Evolutionary conservation across 2,888 invertebrate genomes (phyloP), one percentile per base, ranked within the genome.

Genomic region (Aromia moschata): DNA sequence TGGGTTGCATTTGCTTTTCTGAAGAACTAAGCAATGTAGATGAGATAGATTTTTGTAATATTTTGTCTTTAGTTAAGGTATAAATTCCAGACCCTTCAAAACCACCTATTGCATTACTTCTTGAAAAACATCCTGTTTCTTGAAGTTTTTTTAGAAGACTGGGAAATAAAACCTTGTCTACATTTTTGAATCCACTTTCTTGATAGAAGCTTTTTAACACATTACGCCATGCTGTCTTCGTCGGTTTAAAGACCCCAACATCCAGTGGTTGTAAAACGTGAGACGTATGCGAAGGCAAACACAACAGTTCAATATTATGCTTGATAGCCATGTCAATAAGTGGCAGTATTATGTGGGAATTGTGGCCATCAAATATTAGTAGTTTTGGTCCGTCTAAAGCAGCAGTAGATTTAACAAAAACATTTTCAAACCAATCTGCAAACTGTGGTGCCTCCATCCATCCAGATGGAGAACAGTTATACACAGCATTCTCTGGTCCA

Each of bases 381-480:
- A 64, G 36, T 36, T 62, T 64, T 1, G 36, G 25, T 16, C 58
- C 63, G 5, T 61, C 56, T 36, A 54, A 31, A 1, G 30, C 15
- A 9, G 45, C 16, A 15, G 62, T 66, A 16, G 41, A 4, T 25
- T 16, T 17, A 11, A 64, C 15, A 46, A 62, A 64, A 46, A 20
- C 38, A 4, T 62, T 67, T 51, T 30, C 31, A 45, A 62, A 67
- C 64, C 62, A 64, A 38, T 64, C 46, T 1, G 37, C n/a, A 53
- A 64, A 67, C 38, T 67, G 60, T 9, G 45, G 11, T 7, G 57
- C 14, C 18, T 62, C 62, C 64, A 60, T 64, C 62, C 66, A 60
- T 3, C 66, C 64, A n/a, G 64, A 66, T 37, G 60, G 64, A 11
- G 64, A 37, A 12, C 37, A 37, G 14, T 16, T 64, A 17, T 65